phyloP scores from a whole-genome alignment of 92 coral and sea anemone genomes.

The Palythoa caribaeorum region DNA sequence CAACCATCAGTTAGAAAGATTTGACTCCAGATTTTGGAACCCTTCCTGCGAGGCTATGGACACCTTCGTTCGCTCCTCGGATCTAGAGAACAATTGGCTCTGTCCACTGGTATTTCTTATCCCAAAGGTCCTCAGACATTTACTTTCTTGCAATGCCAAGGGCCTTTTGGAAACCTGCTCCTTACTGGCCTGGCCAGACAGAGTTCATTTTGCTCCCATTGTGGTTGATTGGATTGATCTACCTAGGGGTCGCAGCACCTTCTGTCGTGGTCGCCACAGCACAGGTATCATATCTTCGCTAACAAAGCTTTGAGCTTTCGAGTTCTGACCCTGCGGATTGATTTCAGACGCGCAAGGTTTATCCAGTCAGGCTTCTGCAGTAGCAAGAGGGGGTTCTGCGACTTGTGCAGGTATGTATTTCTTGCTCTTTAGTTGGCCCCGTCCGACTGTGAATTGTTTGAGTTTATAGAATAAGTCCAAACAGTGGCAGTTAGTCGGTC shows the following conservation, averaged over 20 bases:
- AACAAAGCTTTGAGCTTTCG: slow-evolving; percentile 47
- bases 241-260: slow-evolving; percentile 32
- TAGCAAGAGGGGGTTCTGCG: not conserved
- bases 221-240: slow-evolving; percentile 41
- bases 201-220: not conserved
- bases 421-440: too few species aligned
- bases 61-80: too few species aligned
- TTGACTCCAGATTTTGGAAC: too few species aligned
- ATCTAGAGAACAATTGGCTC: too few species aligned
- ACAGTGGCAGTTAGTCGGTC: too few species aligned
- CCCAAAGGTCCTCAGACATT: too few species aligned
- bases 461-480: too few species aligned
- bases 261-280: slow-evolving; percentile 36
- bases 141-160: not conserved
- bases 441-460: too few species aligned
- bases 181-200: slow-evolving; percentile 52
- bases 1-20: too few species aligned
- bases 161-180: slow-evolving; percentile 45
- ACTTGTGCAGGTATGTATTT: too few species aligned
- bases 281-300: slow-evolving; percentile 42
- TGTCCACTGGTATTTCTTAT: too few species aligned
- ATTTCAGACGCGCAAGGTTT: slow-evolving; percentile 20
- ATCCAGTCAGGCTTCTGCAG: slow-evolving; percentile 6
- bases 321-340: not conserved
- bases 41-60: too few species aligned